phyloP scores from a whole-genome alignment of 2,113 vertebrate species.

The Edolisoma coerulescens region DNA sequence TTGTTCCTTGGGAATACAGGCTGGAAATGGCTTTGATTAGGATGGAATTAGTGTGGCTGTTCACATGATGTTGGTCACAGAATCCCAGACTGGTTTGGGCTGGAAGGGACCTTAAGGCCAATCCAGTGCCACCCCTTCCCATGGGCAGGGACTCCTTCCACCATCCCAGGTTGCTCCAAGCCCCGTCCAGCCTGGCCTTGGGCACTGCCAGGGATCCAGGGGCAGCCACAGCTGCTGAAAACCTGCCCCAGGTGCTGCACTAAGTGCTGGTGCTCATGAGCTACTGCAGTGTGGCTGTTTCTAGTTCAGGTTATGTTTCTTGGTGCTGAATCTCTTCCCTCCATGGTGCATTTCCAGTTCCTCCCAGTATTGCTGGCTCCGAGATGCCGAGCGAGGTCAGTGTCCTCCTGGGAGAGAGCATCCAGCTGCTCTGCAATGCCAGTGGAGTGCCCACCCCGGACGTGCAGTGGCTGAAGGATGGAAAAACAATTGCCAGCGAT shows the following conservation, averaged over 20 bases:
- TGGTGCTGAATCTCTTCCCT: slow-evolving; percentile 16
- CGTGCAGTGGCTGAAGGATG: slow-evolving; percentile 90
- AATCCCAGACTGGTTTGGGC: neutral
- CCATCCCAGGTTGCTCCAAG: neutral
- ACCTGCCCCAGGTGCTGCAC: neutral
- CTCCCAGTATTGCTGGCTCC: slow-evolving; percentile 86
- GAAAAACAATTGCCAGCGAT: slow-evolving; percentile 69
- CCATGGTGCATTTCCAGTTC: slow-evolving; percentile 72
- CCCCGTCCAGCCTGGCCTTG: rapidly evolving
- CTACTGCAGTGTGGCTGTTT: neutral
- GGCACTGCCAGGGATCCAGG: neutral
- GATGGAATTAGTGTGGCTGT: neutral
- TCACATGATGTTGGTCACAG: neutral
- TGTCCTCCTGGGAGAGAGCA: slow-evolving; percentile 81
- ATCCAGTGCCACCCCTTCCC: neutral
- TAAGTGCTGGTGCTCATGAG: neutral
- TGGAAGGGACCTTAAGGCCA: neutral
- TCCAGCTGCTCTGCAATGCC: slow-evolving; percentile 83
- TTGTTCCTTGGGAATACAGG: neutral
- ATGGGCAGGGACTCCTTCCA: neutral
- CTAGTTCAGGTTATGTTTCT: neutral
- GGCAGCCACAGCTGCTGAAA: neutral
- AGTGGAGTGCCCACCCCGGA: slow-evolving; percentile 80
- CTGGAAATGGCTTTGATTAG: neutral
- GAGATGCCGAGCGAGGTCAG: slow-evolving; percentile 86